Conservation (phyloP, 2,113 vertebrate species). For the Pteronura brasiliensis region DNA sequence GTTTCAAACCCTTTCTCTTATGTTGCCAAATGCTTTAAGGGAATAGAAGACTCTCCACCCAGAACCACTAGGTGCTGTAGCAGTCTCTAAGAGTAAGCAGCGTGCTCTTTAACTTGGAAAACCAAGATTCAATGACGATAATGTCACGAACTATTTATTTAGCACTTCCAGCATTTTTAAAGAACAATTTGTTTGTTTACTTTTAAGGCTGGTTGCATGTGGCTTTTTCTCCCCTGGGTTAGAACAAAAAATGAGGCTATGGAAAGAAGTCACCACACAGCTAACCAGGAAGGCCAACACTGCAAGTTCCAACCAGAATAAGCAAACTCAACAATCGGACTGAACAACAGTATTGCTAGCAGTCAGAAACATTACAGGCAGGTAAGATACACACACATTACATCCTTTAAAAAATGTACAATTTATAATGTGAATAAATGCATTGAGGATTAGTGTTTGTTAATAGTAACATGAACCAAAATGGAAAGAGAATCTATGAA, state of each 20-base stretch:
- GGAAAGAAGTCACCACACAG: not conserved
- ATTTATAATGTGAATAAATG: not conserved
- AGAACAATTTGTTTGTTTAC: not conserved
- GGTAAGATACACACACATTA: not conserved
- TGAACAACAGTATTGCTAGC: not conserved
- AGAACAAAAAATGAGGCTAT: not conserved
- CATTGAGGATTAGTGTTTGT: not conserved
- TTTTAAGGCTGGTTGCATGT: not conserved
- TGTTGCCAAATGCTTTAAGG: not conserved
- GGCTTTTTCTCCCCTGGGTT: not conserved
- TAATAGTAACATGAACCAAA: slow-evolving; percentile 43
- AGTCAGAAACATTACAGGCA: not conserved
- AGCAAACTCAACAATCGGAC: not conserved
- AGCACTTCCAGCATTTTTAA: not conserved
- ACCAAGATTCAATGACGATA: not conserved
- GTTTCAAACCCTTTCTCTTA: not conserved
- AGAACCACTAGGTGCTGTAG: not conserved
- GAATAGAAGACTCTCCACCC: not conserved
- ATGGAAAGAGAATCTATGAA: not conserved
- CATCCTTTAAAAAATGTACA: not conserved
- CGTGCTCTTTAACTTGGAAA: not conserved
- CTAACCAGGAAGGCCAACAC: not conserved
- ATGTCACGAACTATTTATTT: not conserved
- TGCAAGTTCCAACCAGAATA: not conserved
- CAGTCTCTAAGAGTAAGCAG: not conserved